These are phyloP conservation scores for Pterocles burchelli DNA, from an alignment of 2,113 vertebrate genomes.

Conservation along the genomic window DNA sequence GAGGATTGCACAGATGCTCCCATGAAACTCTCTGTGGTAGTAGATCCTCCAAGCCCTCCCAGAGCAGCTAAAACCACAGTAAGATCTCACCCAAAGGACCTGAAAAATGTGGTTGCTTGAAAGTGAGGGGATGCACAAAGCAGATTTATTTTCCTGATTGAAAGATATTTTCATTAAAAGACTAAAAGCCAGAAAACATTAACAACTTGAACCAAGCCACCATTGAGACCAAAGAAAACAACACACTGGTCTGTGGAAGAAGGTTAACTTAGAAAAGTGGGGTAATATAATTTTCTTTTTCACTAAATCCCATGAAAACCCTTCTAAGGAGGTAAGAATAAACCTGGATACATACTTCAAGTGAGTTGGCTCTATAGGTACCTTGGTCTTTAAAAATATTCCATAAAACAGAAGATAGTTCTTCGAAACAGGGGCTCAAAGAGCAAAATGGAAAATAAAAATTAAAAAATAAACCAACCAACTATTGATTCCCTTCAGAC, in stretches of 20 bases:
- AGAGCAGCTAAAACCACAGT: not conserved
- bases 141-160: not conserved
- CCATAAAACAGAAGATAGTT: not conserved
- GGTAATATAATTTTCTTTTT: not conserved
- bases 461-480: not conserved
- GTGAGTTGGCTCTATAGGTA: not conserved
- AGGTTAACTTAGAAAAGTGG: not conserved
- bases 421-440: not conserved
- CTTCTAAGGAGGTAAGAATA: not conserved
- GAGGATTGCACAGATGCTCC: rapidly evolving
- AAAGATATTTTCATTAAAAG: not conserved
- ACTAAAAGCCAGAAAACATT: not conserved
- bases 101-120: not conserved
- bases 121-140: not conserved
- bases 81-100: not conserved
- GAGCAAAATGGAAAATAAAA: not conserved
- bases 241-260: not conserved
- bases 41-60: not conserved
- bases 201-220: not conserved
- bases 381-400: not conserved
- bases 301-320: not conserved
- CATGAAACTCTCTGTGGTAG: rapidly evolving
- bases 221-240: not conserved
- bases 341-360: not conserved
- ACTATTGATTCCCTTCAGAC: not conserved